phyloP scores from a whole-genome alignment of 2,888 invertebrate species.

The Rhodophaea formosa region DNA sequence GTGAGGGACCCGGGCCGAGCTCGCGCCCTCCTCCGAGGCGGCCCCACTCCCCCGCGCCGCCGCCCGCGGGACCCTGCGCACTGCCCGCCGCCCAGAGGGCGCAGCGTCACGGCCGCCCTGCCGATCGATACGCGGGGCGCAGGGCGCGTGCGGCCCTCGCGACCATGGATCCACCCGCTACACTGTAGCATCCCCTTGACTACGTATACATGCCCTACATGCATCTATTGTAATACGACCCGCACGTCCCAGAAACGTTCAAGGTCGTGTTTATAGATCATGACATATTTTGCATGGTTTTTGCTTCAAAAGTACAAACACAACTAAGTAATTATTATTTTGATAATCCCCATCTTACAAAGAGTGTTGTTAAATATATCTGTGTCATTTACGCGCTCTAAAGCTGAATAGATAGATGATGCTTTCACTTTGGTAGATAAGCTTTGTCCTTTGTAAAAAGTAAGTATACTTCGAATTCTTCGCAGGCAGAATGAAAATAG shows the following conservation, averaged over 20 bases:
- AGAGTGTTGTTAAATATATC: no score
- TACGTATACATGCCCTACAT: constrained; percentile 34
- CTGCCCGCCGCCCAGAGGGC: constrained; percentile 32
- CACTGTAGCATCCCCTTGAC: constrained; percentile 33
- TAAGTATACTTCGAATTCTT: no score
- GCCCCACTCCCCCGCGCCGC: constrained; percentile 43
- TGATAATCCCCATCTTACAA: no score
- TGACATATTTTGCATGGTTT: neutral
- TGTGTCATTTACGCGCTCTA: no score
- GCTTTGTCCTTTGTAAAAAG: no score
- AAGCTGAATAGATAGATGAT: no score
- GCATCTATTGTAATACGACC: constrained; percentile 24
- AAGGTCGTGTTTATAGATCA: constrained; percentile 42
- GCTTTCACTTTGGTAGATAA: no score
- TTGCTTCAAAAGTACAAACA: neutral
- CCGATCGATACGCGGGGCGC: constrained; percentile 22
- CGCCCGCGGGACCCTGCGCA: constrained; percentile 31
- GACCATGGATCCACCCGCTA: constrained; percentile 24
- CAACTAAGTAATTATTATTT: neutral
- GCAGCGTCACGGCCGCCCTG: constrained; percentile 21
- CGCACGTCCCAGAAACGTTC: constrained; percentile 43
- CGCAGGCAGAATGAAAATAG: no score
- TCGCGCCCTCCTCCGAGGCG: constrained; percentile 45
- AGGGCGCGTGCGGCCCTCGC: constrained; percentile 19
- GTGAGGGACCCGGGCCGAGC: constrained; percentile 64